Evolutionary conservation across 1,140 invertebrate species (phyloP).

Genomic region (Lanistes nyassanus): DNA sequence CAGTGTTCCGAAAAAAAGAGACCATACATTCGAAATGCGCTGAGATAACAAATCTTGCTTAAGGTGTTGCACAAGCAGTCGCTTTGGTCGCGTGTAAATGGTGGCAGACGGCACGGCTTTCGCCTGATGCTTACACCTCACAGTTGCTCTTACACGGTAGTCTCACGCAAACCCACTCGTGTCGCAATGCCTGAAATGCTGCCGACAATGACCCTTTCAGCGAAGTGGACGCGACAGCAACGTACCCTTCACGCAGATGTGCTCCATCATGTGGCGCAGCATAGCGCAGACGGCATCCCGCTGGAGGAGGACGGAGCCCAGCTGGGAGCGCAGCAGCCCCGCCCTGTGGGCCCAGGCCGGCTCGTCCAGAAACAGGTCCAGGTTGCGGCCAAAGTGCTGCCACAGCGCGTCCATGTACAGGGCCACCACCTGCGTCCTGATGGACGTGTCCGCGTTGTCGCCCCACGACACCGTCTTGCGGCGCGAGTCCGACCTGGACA

Average conservation of each 20-base stretch:
- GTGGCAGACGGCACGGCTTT: too few species aligned
- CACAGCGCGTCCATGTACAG: constrained; percentile 62
- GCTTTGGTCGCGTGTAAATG: too few species aligned
- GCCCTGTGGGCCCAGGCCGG: constrained; percentile 51
- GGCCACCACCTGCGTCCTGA: constrained; percentile 52
- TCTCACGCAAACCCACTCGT: too few species aligned
- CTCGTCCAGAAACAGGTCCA: constrained; percentile 58
- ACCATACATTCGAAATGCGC: too few species aligned
- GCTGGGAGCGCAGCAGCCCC: constrained; percentile 43
- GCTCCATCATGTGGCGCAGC: constrained; percentile 60
- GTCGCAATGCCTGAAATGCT: background rate
- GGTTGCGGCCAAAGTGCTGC: constrained; percentile 56
- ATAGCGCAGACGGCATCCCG: constrained; percentile 55
- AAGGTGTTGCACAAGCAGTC: too few species aligned
- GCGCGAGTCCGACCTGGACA: constrained; percentile 53
- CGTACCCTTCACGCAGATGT: constrained; percentile 61
- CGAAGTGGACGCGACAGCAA: background rate
- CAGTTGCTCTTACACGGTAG: too few species aligned
- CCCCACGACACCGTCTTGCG: constrained; percentile 65
- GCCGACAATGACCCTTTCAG: background rate
- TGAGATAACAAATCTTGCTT: too few species aligned
- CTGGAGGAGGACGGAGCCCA: constrained; percentile 54
- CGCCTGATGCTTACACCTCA: too few species aligned
- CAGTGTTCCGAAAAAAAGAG: too few species aligned
- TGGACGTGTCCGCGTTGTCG: constrained; percentile 59